Evolutionary conservation across 1,140 invertebrate genomes (phyloP), one percentile per base, ranked within the genome.

Genomic region (Antheraea pernyi): DNA sequence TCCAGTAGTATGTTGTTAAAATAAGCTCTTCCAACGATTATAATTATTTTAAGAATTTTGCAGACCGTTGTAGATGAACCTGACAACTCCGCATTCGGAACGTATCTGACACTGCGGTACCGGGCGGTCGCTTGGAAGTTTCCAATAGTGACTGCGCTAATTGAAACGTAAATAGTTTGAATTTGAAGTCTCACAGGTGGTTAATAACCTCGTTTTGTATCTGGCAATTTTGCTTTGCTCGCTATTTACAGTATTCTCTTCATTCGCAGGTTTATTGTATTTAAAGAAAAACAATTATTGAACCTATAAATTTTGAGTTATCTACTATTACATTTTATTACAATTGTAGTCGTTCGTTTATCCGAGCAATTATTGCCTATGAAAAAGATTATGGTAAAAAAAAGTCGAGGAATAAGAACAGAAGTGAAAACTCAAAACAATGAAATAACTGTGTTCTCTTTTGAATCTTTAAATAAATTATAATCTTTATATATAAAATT

Each of bases 121-220:
- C 22, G 59, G 0, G 19, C 18, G 64, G 39, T 11, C n/a, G 7
- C 64, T 10, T 7, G 42, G 39, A 65, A 65, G n/a, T 19, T 46
- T 22, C 53, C 59, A 65, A 36, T 62, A 53, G 67, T 68, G 61
- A 39, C 18, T 66, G 22, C 60, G 65, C 64, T 61, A 69, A 69
- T 70, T 70, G 70, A 66, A 63, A 67, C 59, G 19, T 72, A 48
- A 69, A 65, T 19, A 19, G 22, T 60, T 69, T 53, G n/a, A 16
- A 63, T 30, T 37, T 46, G 42, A 53, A 53, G 59, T 60, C 19
- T 59, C 19, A 19, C 59, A 13, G 19, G 59, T 60, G 19, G 22
- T 60, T 53, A 58, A 60, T 66, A 30, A 53, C 7, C 19, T 18
- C 19, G 62, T 19, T 61, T 6, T 36, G 22, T 9, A n/a, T 37